These are phyloP conservation scores for Orchesella flavescens DNA, from an alignment of 2,888 invertebrate species.

Conservation along the genomic window DNA sequence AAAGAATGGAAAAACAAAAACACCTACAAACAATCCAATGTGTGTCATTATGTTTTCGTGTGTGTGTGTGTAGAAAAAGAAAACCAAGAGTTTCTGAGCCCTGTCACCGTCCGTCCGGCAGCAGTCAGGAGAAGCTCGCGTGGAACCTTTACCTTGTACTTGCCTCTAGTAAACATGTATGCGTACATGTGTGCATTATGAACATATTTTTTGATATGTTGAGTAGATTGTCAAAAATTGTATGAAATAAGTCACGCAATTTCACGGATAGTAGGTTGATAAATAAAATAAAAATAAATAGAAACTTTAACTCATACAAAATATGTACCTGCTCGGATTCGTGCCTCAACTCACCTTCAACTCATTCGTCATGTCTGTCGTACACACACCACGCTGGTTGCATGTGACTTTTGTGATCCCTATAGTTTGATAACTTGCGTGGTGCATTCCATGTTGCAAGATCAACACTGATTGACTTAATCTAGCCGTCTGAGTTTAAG, in stretches of 20 bases:
- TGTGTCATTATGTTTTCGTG: too few species aligned
- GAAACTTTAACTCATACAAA: constrained; percentile 61
- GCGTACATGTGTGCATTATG: constrained; percentile 19
- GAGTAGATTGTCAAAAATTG: constrained; percentile 56
- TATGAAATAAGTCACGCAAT: constrained; percentile 71
- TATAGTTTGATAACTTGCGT: too few species aligned
- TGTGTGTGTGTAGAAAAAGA: too few species aligned
- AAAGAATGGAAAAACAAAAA: too few species aligned
- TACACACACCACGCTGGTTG: constrained; percentile 6
- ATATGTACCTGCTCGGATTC: constrained; percentile 60
- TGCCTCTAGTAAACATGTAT: neutral
- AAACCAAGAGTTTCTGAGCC: too few species aligned
- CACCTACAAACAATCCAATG: too few species aligned
- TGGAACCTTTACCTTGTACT: constrained; percentile 31
- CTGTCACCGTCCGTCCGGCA: constrained; percentile 39
- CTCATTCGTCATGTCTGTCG: constrained; percentile 69
- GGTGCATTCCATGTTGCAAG: too few species aligned
- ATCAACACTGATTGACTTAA: too few species aligned
- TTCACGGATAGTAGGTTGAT: constrained; percentile 64
- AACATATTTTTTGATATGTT: neutral
- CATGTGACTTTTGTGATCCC: constrained; percentile 17
- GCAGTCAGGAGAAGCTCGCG: constrained; percentile 27
- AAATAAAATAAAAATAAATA: constrained; percentile 6
- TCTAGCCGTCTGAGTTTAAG: too few species aligned
- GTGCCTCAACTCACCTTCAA: constrained; percentile 51